Conservation (phyloP, 1,140 invertebrate species). For the Bathynomus jamesi region DNA sequence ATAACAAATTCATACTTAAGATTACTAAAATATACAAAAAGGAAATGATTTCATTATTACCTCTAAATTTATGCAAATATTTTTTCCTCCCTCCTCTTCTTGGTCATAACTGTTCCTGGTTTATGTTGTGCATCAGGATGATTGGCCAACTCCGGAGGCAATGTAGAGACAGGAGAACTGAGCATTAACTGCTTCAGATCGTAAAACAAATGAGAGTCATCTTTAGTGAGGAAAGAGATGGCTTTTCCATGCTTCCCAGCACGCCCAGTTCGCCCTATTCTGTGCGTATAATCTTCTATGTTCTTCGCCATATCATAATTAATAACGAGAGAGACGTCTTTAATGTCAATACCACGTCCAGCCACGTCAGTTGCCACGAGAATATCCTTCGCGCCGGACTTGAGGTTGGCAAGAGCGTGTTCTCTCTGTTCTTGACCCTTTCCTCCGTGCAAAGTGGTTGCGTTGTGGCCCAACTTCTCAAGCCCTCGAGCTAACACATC, state of each 20-base stretch:
- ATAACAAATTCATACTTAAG: no score
- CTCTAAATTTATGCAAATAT: conserved; percentile 30
- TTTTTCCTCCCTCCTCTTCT: conserved; percentile 84
- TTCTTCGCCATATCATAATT: conserved; percentile 99
- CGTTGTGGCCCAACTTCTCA: conserved; percentile 94
- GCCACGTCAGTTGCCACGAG: conserved; percentile 99
- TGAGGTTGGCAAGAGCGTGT: conserved; percentile 91
- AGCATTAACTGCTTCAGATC: conserved; percentile 90
- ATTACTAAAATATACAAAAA: no score
- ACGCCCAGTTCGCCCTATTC: conserved; percentile 55
- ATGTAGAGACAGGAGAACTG: conserved; percentile 84
- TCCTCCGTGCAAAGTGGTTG: conserved; percentile 95
- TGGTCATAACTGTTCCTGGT: conserved; percentile 85
- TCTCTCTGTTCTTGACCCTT: conserved; percentile 99
- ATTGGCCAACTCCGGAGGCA: conserved; percentile 93
- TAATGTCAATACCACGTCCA: conserved; percentile 99
- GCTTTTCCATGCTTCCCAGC: conserved; percentile 95
- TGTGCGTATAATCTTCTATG: conserved; percentile 72
- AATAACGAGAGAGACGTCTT: conserved; percentile 96
- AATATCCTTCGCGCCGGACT: conserved; percentile 83
- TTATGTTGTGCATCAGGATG: conserved; percentile 98
- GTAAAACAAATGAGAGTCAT: conserved; percentile 91
- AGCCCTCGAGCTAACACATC: conserved; percentile 94
- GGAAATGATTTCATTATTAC: no score
- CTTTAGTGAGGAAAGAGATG: conserved; percentile 93